Conservation (phyloP, 2,113 vertebrate species). For the Macrotus californicus region DNA sequence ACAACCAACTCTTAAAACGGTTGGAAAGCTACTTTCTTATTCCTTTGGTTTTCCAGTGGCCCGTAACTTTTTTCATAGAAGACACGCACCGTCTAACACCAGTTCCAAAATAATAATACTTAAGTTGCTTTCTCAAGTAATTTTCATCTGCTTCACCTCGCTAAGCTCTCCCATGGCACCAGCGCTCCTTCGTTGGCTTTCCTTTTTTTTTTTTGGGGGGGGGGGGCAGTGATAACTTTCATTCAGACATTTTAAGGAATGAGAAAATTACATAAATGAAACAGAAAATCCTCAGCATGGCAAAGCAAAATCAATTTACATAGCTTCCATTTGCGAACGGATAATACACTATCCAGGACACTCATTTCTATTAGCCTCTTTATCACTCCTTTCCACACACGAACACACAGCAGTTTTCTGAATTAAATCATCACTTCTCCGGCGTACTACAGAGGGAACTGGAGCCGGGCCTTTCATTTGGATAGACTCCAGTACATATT, state of each 20-base stretch:
- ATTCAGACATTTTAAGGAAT: background rate
- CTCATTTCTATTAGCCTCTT: background rate
- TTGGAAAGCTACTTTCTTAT: background rate
- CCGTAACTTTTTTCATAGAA: background rate
- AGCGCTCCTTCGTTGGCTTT: too few species aligned
- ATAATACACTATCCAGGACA: background rate
- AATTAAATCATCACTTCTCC: background rate
- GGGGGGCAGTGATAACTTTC: background rate
- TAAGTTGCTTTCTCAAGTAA: background rate
- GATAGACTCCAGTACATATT: background rate
- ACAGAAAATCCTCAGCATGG: background rate
- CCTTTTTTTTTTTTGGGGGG: background rate
- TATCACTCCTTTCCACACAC: background rate
- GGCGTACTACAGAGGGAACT: background rate
- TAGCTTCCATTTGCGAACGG: background rate
- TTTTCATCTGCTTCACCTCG: background rate
- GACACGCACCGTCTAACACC: background rate
- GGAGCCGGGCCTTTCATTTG: constrained; percentile 12
- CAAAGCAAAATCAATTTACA: constrained; percentile 9
- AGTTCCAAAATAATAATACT: background rate
- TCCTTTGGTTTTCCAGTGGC: background rate
- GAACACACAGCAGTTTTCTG: background rate
- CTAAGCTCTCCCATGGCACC: background rate
- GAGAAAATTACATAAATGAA: constrained; percentile 12
- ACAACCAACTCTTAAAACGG: background rate